Conservation (phyloP, 2,113 vertebrate species). For the Corvus cornix region DNA sequence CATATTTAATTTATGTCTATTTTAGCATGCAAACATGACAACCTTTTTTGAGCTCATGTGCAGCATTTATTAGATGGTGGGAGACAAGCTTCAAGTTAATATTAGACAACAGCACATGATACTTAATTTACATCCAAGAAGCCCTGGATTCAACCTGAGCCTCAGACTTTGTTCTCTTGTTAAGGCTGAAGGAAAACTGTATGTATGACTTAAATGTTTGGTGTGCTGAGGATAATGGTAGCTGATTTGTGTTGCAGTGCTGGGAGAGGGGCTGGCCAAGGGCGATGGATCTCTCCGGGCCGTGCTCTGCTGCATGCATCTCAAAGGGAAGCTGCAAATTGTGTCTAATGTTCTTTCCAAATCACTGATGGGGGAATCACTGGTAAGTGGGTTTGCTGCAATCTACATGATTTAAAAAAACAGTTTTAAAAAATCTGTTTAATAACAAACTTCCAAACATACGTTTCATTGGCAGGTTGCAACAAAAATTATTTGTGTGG, state of each 20-base stretch:
- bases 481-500: not conserved
- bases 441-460: not conserved
- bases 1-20: constrained; percentile 1
- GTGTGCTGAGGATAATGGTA: constrained; percentile 15
- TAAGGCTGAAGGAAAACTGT: not conserved
- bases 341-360: constrained; percentile 92
- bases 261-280: constrained; percentile 89
- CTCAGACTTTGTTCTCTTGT: not conserved
- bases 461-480: not conserved
- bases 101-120: not conserved
- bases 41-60: not conserved
- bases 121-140: not conserved
- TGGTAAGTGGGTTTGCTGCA: constrained; percentile 81
- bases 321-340: constrained; percentile 93
- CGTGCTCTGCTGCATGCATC: constrained; percentile 89
- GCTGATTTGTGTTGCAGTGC: constrained; percentile 78
- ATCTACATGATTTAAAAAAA: not conserved
- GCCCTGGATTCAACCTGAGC: not conserved
- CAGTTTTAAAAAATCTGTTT: not conserved
- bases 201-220: not conserved
- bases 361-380: constrained; percentile 92
- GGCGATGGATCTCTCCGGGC: constrained; percentile 87
- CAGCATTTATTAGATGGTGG: not conserved
- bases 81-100: not conserved
- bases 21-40: constrained; percentile 22